phyloP scores from a whole-genome alignment of 92 coral and sea anemone species.

The Porites evermanni region DNA sequence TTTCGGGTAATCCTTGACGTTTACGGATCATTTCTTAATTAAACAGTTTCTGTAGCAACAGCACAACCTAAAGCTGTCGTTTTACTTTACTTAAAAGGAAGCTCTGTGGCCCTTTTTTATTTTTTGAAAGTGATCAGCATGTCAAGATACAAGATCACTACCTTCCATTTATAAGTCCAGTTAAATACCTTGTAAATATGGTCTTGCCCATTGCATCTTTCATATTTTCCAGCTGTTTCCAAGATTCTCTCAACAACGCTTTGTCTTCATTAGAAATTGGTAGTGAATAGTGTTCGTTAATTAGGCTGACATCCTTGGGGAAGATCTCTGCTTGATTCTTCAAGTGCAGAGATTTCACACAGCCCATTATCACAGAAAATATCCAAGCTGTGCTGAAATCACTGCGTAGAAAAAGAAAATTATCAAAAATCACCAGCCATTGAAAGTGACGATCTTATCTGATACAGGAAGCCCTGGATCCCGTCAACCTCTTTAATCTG shows the following conservation, averaged over 20 bases:
- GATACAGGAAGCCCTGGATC: too few relatives aligned
- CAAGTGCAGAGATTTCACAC: not conserved
- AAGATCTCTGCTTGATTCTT: not conserved
- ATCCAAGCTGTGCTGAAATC: not conserved
- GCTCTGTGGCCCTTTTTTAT: not conserved
- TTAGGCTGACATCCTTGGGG: not conserved
- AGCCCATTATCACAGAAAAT: constrained; percentile 16
- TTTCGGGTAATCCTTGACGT: too few relatives aligned
- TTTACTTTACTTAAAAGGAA: too few relatives aligned
- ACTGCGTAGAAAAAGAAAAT: not conserved
- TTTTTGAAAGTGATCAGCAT: not conserved
- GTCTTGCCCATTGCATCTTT: constrained; percentile 20
- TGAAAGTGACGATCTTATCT: too few relatives aligned
- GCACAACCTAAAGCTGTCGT: too few relatives aligned
- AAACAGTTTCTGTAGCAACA: too few relatives aligned
- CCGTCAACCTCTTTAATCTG: too few relatives aligned
- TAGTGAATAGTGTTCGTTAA: not conserved
- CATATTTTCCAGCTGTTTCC: constrained; percentile 28
- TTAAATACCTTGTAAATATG: constrained; percentile 33
- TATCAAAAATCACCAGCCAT: not conserved
- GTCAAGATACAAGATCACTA: too few relatives aligned
- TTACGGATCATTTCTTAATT: too few relatives aligned
- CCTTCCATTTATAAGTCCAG: not conserved
- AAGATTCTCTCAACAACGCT: constrained; percentile 40
- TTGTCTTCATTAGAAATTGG: constrained; percentile 38